Evolutionary conservation across 35 echinoderm and acorn worm species (phyloP).

Genomic region (Holothuria glaberrima): DNA sequence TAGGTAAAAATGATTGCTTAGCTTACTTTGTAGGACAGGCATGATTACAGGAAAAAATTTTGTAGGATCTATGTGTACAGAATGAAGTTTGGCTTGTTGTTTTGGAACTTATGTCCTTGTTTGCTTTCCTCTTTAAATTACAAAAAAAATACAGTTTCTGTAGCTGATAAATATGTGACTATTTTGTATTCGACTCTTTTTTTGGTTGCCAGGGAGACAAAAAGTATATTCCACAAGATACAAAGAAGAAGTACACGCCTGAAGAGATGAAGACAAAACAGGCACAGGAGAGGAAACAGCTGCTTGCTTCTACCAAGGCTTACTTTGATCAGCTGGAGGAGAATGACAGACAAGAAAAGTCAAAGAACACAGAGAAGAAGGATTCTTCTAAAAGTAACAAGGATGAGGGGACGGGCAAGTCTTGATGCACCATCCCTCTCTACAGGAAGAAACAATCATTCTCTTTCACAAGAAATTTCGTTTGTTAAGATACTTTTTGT

Average conservation of each 20-base stretch:
- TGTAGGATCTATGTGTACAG: too few species aligned
- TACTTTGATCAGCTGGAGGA: slow-evolving; percentile 59
- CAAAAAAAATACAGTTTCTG: too few species aligned
- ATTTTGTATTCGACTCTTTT: background rate
- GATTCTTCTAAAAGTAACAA: background rate
- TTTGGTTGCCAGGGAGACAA: slow-evolving; percentile 1
- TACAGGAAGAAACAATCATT: too few species aligned
- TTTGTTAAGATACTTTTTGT: too few species aligned
- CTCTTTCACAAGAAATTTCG: too few species aligned
- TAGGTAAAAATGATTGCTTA: too few species aligned
- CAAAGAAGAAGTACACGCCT: slow-evolving; percentile 53
- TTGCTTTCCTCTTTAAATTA: too few species aligned
- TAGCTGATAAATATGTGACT: background rate
- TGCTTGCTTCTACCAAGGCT: slow-evolving; percentile 79
- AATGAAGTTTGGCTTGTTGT: too few species aligned
- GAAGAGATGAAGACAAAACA: slow-evolving; percentile 71
- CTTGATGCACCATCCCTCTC: background rate
- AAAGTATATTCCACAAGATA: slow-evolving; percentile 57
- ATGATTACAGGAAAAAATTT: too few species aligned
- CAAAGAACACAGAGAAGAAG: slow-evolving; percentile 18
- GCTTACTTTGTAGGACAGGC: too few species aligned
- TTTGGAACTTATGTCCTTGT: too few species aligned
- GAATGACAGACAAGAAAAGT: slow-evolving; percentile 44
- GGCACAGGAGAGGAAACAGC: slow-evolving; percentile 65
- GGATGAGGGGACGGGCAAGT: slow-evolving; percentile 1